phyloP scores from a whole-genome alignment of 2,888 invertebrate species.

The Stenodema calcarata region DNA sequence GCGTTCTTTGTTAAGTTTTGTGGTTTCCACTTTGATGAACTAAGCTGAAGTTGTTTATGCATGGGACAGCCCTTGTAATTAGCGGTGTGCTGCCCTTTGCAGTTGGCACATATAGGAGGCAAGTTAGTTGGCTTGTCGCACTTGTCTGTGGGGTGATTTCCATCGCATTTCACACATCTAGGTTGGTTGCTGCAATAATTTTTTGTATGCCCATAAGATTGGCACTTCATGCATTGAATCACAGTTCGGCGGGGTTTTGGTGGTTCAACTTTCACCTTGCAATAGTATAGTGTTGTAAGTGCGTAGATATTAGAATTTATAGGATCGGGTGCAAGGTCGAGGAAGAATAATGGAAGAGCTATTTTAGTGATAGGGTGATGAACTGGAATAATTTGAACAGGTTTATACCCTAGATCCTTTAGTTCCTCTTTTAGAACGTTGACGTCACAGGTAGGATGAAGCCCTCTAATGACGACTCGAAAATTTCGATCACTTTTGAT shows the following conservation, averaged over 20 bases:
- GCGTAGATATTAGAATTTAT: background rate
- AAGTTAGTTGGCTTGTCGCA: background rate
- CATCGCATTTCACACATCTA: background rate
- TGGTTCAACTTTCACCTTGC: conserved; percentile 1
- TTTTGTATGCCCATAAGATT: background rate
- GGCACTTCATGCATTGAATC: conserved; percentile 1
- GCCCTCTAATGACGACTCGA: background rate
- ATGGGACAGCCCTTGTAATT: background rate
- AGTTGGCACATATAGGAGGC: background rate
- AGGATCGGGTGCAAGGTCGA: background rate
- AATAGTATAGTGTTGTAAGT: background rate
- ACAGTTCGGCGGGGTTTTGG: background rate
- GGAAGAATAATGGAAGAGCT: background rate
- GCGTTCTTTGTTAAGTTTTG: no score
- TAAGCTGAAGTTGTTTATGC: background rate
- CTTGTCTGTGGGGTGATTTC: background rate
- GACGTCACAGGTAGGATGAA: background rate
- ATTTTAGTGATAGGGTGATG: no score
- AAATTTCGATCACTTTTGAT: background rate
- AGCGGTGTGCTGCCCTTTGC: conserved; percentile 5
- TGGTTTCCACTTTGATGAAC: no score
- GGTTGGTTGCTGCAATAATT: background rate
- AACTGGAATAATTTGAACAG: no score
- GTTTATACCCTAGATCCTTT: no score
- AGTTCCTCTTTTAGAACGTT: background rate